Base-by-base conservation (phyloP, 2,888 invertebrate genomes). In the Hemicrepidius hirtus region DNA sequence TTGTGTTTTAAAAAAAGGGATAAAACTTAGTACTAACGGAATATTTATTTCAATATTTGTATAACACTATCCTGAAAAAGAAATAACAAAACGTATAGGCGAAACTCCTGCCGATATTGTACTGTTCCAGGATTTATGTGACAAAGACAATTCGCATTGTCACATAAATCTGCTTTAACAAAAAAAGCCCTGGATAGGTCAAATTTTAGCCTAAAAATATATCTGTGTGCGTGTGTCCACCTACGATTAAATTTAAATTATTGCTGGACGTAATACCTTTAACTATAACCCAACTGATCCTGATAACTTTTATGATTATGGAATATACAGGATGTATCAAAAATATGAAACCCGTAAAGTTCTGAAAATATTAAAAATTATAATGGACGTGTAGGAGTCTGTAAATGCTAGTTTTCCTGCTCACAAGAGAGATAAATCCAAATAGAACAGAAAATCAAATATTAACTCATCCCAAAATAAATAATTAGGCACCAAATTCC, bases 71-170 rank as follows among this genome's bases (percentile, higher is more conserved):
- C 24, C 35, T 13, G 37, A 40, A 64, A 55, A 40, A 41, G 50
- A 66, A 40, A 66, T 50, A 50, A 53, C 12, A 55, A 63, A 24
- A n/a, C n/a, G 53, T 10, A 40, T 16, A 20, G 65, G 37, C 65
- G 53, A 55, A 40, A 59, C 46, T 44, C 28, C 12, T 66, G 55
- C 35, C 44, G 67, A 59, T 67, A 67, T 67, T 59, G 28, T 35
- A 35, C 59, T 44, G 46, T 46, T n/a, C n/a, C 10, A 21, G 32
- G 67, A 67, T 67, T 67, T 67, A 67, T 59, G 57, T 35, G 44
- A 59, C 59, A 67, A 59, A 67, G 67, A 67, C 67, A 67, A 67
- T 67, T 67, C 67, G 20, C 57, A 67, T 20, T 59, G 67, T 59
- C 57, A 44, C 46, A 67, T 67, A 67, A 67, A 67, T 67, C 59